Evolutionary conservation across 2,113 vertebrate genomes (phyloP).

Genomic region (Ceratotherium simum): DNA sequence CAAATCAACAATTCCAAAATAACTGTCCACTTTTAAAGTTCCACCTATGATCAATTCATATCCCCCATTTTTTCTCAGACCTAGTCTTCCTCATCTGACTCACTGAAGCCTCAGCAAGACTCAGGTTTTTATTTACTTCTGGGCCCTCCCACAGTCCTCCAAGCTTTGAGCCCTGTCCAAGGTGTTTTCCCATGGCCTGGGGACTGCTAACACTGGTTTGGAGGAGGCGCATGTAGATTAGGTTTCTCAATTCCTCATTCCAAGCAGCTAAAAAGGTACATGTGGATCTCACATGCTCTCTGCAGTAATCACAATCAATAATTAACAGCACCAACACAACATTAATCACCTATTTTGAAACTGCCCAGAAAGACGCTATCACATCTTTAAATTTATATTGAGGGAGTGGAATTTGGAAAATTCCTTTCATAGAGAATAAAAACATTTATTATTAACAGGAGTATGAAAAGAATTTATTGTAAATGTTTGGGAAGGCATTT

Average conservation of each 20-base stretch:
- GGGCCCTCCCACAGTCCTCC: not conserved
- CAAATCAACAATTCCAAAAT: slow-evolving; percentile 13
- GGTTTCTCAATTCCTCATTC: not conserved
- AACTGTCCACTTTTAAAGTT: not conserved
- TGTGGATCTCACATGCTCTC: not conserved
- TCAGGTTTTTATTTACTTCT: not conserved
- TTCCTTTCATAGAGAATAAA: slow-evolving; percentile 54
- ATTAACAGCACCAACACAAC: not conserved
- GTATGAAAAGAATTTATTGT: slow-evolving; percentile 55
- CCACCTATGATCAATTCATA: not conserved
- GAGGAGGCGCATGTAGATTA: not conserved
- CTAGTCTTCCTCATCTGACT: not conserved
- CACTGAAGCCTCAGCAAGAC: not conserved
- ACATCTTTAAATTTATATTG: not conserved
- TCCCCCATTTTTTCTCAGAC: not conserved
- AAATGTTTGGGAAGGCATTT: slow-evolving; percentile 57
- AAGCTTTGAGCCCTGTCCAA: not conserved
- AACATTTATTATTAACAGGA: slow-evolving; percentile 44
- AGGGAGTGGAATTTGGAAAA: slow-evolving; percentile 53
- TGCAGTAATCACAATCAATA: not conserved
- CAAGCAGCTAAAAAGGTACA: not conserved
- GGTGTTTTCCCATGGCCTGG: not conserved
- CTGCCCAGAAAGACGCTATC: slow-evolving; percentile 26
- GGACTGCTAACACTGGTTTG: rapidly evolving
- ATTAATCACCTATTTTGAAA: not conserved